Evolutionary conservation across 2,797 vertebrate genomes (phyloP).

Genomic region (Anguilla obscura): DNA sequence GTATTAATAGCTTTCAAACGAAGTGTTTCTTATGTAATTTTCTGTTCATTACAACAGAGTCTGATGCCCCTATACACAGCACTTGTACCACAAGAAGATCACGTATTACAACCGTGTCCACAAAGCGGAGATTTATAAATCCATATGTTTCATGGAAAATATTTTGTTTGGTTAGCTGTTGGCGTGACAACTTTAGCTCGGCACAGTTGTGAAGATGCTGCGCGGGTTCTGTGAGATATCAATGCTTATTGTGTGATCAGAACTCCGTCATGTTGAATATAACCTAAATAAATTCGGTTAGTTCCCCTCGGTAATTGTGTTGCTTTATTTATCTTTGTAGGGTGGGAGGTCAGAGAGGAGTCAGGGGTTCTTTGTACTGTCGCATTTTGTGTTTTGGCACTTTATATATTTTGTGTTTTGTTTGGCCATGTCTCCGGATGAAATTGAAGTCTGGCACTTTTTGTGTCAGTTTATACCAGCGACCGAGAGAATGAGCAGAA

Average conservation of each 20-base stretch:
- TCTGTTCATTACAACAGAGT: constrained; percentile 44
- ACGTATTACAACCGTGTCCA: neutral
- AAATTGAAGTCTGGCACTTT: too few species aligned
- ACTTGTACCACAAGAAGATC: constrained; percentile 50
- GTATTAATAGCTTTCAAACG: neutral
- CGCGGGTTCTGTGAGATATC: neutral
- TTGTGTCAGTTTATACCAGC: too few species aligned
- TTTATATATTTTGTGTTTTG: too few species aligned
- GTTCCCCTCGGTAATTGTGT: neutral
- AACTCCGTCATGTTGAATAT: neutral
- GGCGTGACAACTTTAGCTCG: neutral
- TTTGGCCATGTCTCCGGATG: too few species aligned
- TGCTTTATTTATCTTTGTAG: too few species aligned
- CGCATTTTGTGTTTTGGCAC: too few species aligned
- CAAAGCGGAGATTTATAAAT: neutral
- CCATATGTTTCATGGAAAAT: neutral
- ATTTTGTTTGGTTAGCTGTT: neutral
- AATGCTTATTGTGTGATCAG: neutral
- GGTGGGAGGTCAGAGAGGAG: too few species aligned
- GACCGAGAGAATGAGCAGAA: too few species aligned
- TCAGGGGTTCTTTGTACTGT: too few species aligned
- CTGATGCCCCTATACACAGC: constrained; percentile 43
- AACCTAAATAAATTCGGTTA: neutral
- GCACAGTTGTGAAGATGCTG: neutral
- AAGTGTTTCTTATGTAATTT: neutral